Conservation (phyloP, 1,140 invertebrate genomes). For the Andricus grossulariae region DNA sequence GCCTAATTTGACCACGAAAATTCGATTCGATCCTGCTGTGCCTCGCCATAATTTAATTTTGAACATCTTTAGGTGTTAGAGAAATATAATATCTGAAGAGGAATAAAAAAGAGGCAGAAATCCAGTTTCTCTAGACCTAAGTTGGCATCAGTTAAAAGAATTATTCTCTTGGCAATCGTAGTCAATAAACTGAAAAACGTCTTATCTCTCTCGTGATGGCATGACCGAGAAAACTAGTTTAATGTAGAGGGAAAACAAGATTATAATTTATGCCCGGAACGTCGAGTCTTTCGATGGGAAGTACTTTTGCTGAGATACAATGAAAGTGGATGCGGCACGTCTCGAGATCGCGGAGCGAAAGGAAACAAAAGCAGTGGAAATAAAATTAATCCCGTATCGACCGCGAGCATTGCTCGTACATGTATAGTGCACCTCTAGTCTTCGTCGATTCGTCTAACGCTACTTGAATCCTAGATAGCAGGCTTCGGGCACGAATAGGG, state of each 20-base stretch:
- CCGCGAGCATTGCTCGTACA: conserved; percentile 22
- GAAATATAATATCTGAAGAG: too few relatives aligned
- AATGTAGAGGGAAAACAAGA: neutral
- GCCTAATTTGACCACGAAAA: too few relatives aligned
- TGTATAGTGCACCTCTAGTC: conserved; percentile 1
- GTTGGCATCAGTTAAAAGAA: too few relatives aligned
- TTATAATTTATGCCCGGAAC: conserved; percentile 9
- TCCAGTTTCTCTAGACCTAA: too few relatives aligned
- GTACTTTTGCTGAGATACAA: conserved; percentile 6
- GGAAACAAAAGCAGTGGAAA: conserved; percentile 3
- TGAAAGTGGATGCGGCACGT: neutral
- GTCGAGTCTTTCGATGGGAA: neutral
- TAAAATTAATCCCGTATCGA: conserved; percentile 30
- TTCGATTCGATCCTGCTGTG: too few relatives aligned
- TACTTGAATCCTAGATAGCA: conserved; percentile 63
- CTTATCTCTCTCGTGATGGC: too few relatives aligned
- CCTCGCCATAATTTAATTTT: too few relatives aligned
- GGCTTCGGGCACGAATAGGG: conserved; percentile 64
- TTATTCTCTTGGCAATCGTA: too few relatives aligned
- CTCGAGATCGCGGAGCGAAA: neutral
- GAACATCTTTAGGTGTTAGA: too few relatives aligned
- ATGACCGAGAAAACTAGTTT: too few relatives aligned
- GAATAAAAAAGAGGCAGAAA: too few relatives aligned
- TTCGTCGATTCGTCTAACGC: conserved; percentile 44
- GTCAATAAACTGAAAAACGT: too few relatives aligned